Evolutionary conservation across 2,888 invertebrate species (phyloP).

Genomic region (Agrotis ipsilon): DNA sequence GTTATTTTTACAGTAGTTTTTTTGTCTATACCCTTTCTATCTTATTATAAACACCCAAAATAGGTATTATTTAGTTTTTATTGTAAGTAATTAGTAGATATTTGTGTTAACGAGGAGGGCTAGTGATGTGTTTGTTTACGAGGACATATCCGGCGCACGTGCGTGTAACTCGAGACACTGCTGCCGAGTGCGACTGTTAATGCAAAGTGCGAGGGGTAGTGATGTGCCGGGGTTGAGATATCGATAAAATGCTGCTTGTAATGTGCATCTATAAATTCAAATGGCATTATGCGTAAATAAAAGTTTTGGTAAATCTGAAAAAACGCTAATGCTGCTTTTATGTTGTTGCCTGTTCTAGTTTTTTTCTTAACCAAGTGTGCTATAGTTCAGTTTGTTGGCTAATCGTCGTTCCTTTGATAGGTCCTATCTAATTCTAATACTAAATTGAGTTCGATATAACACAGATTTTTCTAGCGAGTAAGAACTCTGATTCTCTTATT

Average conservation of each 20-base stretch:
- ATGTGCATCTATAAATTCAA: too few species aligned
- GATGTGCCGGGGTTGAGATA: slow-evolving; percentile 43
- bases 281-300: too few species aligned
- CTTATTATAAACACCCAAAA: slow-evolving; percentile 35
- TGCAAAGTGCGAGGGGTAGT: slow-evolving; percentile 74
- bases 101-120: slow-evolving; percentile 68
- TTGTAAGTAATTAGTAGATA: slow-evolving; percentile 66
- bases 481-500: too few species aligned
- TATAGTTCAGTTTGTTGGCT: too few species aligned
- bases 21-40: slow-evolving; percentile 4
- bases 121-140: slow-evolving; percentile 85
- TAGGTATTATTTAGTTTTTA: slow-evolving; percentile 59
- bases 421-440: too few species aligned
- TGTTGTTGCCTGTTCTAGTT: too few species aligned
- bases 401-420: too few species aligned
- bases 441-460: too few species aligned
- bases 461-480: too few species aligned
- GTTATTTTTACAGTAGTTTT: not conserved
- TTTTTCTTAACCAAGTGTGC: too few species aligned
- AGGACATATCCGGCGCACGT: slow-evolving; percentile 90
- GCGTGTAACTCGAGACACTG: slow-evolving; percentile 82
- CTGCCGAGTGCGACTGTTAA: slow-evolving; percentile 74
- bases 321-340: too few species aligned
- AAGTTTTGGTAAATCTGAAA: too few species aligned
- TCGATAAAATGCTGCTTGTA: slow-evolving; percentile 53